Evolutionary conservation across 2,888 invertebrate species (phyloP), one percentile per base, ranked within the genome.

Genomic region (Sinelater perroti): DNA sequence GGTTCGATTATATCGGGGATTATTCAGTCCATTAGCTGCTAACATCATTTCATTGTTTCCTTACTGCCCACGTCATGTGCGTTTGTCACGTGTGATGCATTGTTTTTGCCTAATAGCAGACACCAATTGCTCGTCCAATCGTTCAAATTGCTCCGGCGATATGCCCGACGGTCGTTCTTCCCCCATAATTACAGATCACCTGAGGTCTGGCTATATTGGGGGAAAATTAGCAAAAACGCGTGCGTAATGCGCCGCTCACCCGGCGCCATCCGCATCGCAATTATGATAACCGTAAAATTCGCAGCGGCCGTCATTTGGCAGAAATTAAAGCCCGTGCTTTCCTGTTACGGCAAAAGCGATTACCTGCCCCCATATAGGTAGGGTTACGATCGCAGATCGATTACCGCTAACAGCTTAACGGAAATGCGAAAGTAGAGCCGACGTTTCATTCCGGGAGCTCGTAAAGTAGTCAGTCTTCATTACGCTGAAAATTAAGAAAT

Each of bases 401-500:
- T 65, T 62, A 61, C 65, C 56, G 56, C 61, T 64, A 65, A 65
- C 62, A 65, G 59, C 62, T 62, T 63, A 60, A 61, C 40, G 61
- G 59, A 65, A 64, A 65, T 62, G 58, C 57, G 58, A 60, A 55
- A 60, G 55, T 60, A 60, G 40, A 61, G 57, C 56, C 60, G 61
- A 61, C 60, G 60, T 59, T 60, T 60, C 62, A 62, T 61, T 66
- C 64, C 58, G 51, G 56, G 56, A 63, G 50, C 62, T 62, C 63
- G 62, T 62, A 62, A 65, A 65, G 63, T 62, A 60, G 59, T 65
- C 65, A 60, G 62, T 59, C 64, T 61, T 61, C 56, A 62, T 65
- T 65, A 65, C 53, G 54, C 55, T 55, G 46, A 54, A 60, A 60
- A 60, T 60, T 54, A 57, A 58, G 63, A 60, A 67, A 61, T 64